phyloP scores from a whole-genome alignment of 2,888 invertebrate genomes.

The Conops quadrifasciatus region DNA sequence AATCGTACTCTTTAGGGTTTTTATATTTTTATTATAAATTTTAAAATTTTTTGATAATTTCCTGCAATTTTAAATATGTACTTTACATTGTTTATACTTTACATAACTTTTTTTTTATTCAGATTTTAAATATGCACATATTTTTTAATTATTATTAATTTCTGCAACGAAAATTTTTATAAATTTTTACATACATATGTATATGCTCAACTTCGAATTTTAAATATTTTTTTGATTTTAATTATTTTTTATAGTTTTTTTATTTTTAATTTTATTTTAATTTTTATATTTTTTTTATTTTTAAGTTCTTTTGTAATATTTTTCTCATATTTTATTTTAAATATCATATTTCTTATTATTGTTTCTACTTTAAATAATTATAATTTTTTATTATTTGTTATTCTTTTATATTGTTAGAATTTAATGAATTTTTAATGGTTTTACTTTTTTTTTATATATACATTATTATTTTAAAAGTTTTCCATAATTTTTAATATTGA shows the following conservation, averaged over 20 bases:
- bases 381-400: not conserved
- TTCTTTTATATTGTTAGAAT: not conserved
- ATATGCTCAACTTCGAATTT: constrained; percentile 17
- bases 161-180: no score
- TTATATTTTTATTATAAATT: no score
- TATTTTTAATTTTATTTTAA: constrained; percentile 22
- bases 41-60: no score
- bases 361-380: not conserved
- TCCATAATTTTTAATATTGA: not conserved
- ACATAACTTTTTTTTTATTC: no score
- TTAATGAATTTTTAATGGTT: not conserved
- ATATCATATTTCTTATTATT: not conserved
- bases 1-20: no score
- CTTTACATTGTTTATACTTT: no score
- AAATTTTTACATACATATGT: constrained; percentile 2
- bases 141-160: no score
- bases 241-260: constrained; percentile 19
- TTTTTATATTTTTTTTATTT: not conserved
- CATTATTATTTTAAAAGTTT: not conserved
- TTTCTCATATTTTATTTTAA: not conserved
- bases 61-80: no score
- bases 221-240: constrained; percentile 6
- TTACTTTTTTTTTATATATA: constrained; percentile 12
- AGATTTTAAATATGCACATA: no score
- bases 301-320: not conserved